Conservation (phyloP, 2,888 invertebrate genomes). For the Drosophila anceps region DNA sequence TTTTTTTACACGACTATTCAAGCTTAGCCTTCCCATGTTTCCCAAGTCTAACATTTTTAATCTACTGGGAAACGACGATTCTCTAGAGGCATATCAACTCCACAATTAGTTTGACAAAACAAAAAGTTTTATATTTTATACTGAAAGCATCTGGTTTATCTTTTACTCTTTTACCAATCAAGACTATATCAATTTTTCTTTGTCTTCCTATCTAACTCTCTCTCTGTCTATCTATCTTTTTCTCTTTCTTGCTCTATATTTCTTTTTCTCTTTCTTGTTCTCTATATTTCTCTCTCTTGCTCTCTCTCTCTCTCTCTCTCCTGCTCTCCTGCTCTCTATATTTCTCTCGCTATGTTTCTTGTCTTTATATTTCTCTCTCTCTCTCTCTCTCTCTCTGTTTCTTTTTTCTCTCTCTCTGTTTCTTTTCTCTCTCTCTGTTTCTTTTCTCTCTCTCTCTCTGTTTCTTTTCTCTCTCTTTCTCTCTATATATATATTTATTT, state of each 20-base stretch:
- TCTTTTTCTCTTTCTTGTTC: too few relatives aligned
- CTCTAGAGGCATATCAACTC: not conserved
- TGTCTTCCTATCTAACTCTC: not conserved
- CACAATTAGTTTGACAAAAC: not conserved
- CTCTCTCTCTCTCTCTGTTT: not conserved
- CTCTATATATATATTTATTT: too few relatives aligned
- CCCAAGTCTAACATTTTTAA: not conserved
- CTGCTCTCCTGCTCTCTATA: not conserved
- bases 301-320: not conserved
- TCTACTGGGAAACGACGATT: not conserved
- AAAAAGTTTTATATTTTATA: not conserved
- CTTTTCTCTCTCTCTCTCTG: not conserved
- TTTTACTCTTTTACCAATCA: not conserved
- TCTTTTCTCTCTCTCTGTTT: too few relatives aligned
- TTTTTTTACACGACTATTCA: not conserved
- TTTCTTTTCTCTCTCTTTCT: not conserved
- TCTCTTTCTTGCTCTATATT: not conserved
- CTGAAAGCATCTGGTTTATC: too few relatives aligned
- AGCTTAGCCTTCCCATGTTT: not conserved
- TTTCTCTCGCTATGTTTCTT: too few relatives aligned
- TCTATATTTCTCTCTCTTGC: too few relatives aligned
- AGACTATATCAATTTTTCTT: not conserved
- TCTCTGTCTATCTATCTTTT: not conserved
- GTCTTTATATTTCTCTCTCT: too few relatives aligned
- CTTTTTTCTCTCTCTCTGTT: not conserved